Evolutionary conservation across 1,140 invertebrate species (phyloP).

Genomic region (Psix sp.): DNA sequence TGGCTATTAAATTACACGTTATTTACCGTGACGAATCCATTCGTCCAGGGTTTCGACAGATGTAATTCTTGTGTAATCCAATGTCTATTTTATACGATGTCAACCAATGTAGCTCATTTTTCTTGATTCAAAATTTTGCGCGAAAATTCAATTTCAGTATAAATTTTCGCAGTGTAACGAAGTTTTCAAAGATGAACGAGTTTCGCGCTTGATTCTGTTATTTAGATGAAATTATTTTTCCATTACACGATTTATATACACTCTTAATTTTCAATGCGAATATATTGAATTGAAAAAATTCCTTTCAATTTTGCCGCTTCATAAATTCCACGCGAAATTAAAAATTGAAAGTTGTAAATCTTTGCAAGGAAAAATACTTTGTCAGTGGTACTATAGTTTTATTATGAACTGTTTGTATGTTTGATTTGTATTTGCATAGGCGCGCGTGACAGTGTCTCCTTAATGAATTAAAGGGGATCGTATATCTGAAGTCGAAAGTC

Average conservation of each 20-base stretch:
- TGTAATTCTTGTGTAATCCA: conserved; percentile 18
- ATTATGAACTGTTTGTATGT: background rate
- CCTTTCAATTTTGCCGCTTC: background rate
- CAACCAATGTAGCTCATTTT: conserved; percentile 20
- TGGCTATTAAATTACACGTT: conserved; percentile 55
- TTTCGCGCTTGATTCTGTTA: background rate
- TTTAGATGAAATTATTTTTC: no score
- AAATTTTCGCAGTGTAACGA: no score
- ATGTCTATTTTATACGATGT: conserved; percentile 23
- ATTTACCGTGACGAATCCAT: conserved; percentile 48
- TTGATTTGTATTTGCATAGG: conserved; percentile 11
- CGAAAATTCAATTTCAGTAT: conserved; percentile 5
- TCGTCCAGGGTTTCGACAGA: conserved; percentile 41
- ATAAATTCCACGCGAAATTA: no score
- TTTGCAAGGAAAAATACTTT: background rate
- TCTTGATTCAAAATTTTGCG: conserved; percentile 5
- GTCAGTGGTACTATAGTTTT: background rate
- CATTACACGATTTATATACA: no score
- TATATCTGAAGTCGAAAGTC: conserved; percentile 39
- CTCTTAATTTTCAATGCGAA: no score
- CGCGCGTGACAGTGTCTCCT: conserved; percentile 21
- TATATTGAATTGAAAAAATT: no score
- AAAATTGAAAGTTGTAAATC: background rate
- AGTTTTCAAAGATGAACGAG: no score
- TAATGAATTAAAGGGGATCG: conserved; percentile 52